These are phyloP conservation scores for Halcyon smyrnensis DNA, from an alignment of 2,797 vertebrate species.

Conservation along the genomic window DNA sequence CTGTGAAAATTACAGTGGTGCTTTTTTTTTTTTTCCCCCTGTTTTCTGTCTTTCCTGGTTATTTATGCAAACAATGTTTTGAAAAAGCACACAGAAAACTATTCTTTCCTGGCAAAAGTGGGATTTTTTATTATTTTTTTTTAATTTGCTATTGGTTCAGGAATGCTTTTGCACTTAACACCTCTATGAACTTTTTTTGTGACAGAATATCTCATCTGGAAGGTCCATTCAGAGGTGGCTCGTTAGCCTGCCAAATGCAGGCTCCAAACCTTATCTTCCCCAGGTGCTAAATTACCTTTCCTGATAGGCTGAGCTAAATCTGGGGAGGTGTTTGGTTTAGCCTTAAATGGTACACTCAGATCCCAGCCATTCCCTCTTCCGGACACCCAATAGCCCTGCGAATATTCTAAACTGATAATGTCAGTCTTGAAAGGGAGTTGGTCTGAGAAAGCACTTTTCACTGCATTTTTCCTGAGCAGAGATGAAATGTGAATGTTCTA, in stretches of 20 bases:
- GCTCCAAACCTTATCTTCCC: constrained; percentile 41
- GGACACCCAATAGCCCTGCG: neutral
- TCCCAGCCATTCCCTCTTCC: constrained; percentile 25
- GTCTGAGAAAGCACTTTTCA: constrained; percentile 37
- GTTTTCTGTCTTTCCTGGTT: neutral
- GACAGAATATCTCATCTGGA: constrained; percentile 67
- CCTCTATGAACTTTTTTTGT: constrained; percentile 59
- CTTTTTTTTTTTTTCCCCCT: neutral
- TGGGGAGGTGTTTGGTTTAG: constrained; percentile 56
- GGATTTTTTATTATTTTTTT: neutral
- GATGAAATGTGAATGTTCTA: neutral
- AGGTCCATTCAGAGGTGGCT: constrained; percentile 65
- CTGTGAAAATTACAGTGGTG: neutral
- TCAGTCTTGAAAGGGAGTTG: neutral
- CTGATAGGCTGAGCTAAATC: constrained; percentile 47
- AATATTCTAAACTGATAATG: constrained; percentile 55
- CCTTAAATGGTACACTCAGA: neutral
- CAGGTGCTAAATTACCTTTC: constrained; percentile 61
- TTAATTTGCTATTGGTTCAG: neutral
- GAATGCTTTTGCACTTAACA: constrained; percentile 77
- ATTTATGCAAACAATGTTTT: constrained; percentile 43
- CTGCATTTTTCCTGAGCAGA: neutral
- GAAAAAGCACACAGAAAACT: constrained; percentile 1
- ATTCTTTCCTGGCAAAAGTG: constrained; percentile 4
- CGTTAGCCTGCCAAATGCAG: constrained; percentile 29